Conservation (phyloP, 2,797 vertebrate species). For the Microctenopoma steveboyesi region DNA sequence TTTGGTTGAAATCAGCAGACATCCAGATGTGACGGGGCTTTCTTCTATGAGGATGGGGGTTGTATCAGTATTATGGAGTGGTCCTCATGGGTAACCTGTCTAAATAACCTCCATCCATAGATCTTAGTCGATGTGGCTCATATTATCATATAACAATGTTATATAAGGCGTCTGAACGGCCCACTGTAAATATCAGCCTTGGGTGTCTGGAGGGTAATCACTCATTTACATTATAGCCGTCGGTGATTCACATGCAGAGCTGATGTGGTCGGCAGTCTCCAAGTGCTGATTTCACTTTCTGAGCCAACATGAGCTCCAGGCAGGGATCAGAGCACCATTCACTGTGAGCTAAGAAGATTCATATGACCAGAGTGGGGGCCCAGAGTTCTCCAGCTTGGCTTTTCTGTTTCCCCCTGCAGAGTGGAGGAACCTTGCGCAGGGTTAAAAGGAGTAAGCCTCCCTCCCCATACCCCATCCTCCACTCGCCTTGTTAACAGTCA, state of each 20-base stretch:
- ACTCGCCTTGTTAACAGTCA: conserved; percentile 55
- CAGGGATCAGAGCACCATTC: conserved; percentile 27
- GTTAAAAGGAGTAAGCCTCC: conserved; percentile 37
- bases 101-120: too few species aligned
- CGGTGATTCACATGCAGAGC: conserved; percentile 34
- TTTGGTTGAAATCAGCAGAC: conserved; percentile 30
- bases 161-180: conserved; percentile 44
- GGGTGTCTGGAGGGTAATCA: conserved; percentile 17
- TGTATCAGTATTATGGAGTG: conserved; percentile 13
- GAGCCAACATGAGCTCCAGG: conserved; percentile 29
- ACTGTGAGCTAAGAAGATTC: conserved; percentile 47
- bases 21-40: conserved; percentile 57
- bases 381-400: conserved; percentile 34
- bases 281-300: conserved; percentile 24
- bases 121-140: conserved; percentile 6
- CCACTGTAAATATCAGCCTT: conserved; percentile 2
- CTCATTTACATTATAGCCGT: conserved; percentile 27
- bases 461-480: conserved; percentile 19
- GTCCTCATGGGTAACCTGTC: conserved; percentile 4
- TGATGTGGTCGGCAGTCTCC: conserved; percentile 24
- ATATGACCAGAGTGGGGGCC: conserved; percentile 35
- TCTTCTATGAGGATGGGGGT: background rate
- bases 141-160: conserved; percentile 55
- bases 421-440: conserved; percentile 24
- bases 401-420: conserved; percentile 38